These are phyloP conservation scores for Congeria kusceri DNA, from an alignment of 2,888 invertebrate species.

Conservation along the genomic window DNA sequence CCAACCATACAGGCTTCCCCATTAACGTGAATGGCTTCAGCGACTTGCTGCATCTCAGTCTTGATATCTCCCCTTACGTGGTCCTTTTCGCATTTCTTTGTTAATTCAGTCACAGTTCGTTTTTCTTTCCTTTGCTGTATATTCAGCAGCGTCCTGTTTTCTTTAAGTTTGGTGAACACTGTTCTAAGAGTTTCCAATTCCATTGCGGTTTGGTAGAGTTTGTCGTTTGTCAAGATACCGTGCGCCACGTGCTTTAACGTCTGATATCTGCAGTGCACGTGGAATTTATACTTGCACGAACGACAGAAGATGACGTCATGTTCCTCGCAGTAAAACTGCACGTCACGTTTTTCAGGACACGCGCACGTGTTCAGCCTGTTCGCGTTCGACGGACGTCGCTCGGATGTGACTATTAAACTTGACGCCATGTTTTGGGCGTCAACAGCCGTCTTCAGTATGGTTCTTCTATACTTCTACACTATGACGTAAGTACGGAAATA, in stretches of 20 bases:
- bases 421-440: too few relatives aligned
- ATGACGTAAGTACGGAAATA: too few relatives aligned
- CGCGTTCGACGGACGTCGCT: too few relatives aligned
- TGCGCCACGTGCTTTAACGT: constrained; percentile 12
- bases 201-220: constrained; percentile 4
- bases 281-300: constrained; percentile 11
- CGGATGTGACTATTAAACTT: too few relatives aligned
- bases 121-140: constrained; percentile 21
- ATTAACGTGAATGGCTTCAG: background rate
- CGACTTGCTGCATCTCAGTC: background rate
- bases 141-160: constrained; percentile 12
- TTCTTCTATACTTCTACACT: too few relatives aligned
- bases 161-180: constrained; percentile 15
- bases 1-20: background rate
- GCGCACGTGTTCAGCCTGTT: background rate
- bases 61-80: background rate
- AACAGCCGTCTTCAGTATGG: too few relatives aligned
- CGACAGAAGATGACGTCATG: constrained; percentile 19
- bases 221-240: background rate
- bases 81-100: constrained; percentile 3
- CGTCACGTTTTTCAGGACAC: background rate
- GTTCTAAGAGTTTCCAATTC: constrained; percentile 14
- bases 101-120: constrained; percentile 6
- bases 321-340: constrained; percentile 1
- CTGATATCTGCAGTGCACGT: constrained; percentile 12